A percentile compares a stretch with the other conserved stretches of the same genome.
Conservation (phyloP, 2,888 invertebrate genomes). For the Nezara viridula region DNA sequence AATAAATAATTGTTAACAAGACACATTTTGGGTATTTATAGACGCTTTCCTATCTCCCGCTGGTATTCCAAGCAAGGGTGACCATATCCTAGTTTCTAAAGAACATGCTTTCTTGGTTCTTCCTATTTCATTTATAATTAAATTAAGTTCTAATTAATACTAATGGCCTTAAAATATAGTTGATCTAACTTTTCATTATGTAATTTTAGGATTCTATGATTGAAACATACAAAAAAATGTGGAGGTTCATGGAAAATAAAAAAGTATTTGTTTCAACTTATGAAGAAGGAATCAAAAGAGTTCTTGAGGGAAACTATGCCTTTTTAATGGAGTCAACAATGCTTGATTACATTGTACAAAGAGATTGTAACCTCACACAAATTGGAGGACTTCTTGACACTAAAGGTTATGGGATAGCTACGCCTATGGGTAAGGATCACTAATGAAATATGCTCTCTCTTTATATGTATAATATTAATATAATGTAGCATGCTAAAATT, state of each 20-base stretch:
- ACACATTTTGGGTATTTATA: too few relatives aligned
- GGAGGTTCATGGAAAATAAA: slow-evolving; percentile 83
- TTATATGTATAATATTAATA: background rate
- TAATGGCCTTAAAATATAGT: background rate
- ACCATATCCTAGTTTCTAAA: too few relatives aligned
- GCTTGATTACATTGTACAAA: slow-evolving; percentile 85
- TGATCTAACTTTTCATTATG: background rate
- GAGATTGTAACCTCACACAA: slow-evolving; percentile 89
- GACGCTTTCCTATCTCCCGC: too few relatives aligned
- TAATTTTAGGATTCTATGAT: slow-evolving; percentile 80
- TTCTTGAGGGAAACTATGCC: slow-evolving; percentile 85
- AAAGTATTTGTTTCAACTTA: slow-evolving; percentile 82
- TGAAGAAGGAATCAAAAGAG: slow-evolving; percentile 82
- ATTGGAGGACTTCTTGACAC: slow-evolving; percentile 87
- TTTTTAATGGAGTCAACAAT: slow-evolving; percentile 92
- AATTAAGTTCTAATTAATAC: too few relatives aligned
- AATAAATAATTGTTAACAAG: too few relatives aligned
- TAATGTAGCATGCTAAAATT: background rate
- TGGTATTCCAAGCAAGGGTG: too few relatives aligned
- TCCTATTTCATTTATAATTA: too few relatives aligned
- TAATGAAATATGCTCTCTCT: background rate
- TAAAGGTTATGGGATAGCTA: slow-evolving; percentile 83
- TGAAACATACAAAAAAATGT: slow-evolving; percentile 85
- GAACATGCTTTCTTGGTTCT: too few relatives aligned
- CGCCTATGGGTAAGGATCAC: slow-evolving; percentile 73